These are phyloP conservation scores for Tetragonisca angustula DNA, from an alignment of 2,888 invertebrate species.

Conservation along the genomic window DNA sequence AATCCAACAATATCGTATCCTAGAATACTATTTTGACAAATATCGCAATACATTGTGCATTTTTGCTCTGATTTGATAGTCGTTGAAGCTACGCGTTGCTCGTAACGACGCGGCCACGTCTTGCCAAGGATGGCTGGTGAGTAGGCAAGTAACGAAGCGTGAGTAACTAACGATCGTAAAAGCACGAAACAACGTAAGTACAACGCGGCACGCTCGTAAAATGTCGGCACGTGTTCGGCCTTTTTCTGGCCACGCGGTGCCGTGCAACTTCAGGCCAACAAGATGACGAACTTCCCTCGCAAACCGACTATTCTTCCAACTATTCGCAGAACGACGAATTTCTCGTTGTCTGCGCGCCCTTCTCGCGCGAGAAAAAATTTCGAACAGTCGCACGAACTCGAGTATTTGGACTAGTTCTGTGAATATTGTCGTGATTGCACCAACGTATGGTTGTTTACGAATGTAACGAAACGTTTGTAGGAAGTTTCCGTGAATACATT, in stretches of 20 bases:
- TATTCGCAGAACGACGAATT: neutral
- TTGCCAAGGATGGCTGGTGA: slow-evolving; percentile 43
- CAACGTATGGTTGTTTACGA: no score
- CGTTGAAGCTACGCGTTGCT: slow-evolving; percentile 8
- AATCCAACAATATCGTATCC: no score
- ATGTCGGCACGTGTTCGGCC: slow-evolving; percentile 66
- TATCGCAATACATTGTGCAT: no score
- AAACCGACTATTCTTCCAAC: neutral
- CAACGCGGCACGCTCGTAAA: slow-evolving; percentile 64
- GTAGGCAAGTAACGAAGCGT: slow-evolving; percentile 67
- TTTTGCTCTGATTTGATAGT: no score
- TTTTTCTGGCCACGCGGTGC: slow-evolving; percentile 22
- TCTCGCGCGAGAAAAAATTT: neutral
- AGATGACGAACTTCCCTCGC: slow-evolving; percentile 19
- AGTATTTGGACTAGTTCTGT: neutral
- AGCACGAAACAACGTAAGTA: slow-evolving; percentile 69
- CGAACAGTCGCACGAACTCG: neutral
- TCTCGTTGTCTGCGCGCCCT: neutral
- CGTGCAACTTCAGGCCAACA: slow-evolving; percentile 32
- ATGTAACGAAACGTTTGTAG: no score
- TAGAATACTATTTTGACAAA: no score
- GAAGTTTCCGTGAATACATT: no score
- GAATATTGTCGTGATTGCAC: no score
- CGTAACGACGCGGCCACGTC: slow-evolving; percentile 44
- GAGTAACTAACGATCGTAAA: slow-evolving; percentile 69